Evolutionary conservation across 2,888 invertebrate species (phyloP).

Genomic region (Megastigmus dorsalis): DNA sequence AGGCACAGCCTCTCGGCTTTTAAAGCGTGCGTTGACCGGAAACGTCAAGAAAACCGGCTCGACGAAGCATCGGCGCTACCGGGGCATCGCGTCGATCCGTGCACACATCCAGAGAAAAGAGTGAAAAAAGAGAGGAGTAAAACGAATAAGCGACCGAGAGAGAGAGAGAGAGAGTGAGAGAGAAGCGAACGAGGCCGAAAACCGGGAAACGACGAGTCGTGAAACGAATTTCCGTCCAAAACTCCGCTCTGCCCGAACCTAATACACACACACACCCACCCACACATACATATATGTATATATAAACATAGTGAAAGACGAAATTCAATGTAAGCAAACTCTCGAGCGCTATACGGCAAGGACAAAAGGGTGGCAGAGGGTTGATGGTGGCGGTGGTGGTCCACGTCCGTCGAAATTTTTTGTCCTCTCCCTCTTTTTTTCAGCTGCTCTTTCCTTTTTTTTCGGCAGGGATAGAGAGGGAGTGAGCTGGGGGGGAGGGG

Average conservation of each 20-base stretch:
- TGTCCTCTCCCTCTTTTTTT: not conserved
- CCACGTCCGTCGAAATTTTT: slow-evolving; percentile 55
- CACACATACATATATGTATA: too few relatives aligned
- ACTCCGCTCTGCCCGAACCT: slow-evolving; percentile 28
- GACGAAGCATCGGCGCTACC: slow-evolving; percentile 3
- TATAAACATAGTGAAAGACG: slow-evolving; percentile 8
- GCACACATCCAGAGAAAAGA: slow-evolving; percentile 14
- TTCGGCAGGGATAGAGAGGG: slow-evolving; percentile 49
- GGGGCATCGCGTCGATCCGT: not conserved
- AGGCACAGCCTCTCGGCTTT: not conserved
- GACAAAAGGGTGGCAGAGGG: too few relatives aligned
- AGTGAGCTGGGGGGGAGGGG: too few relatives aligned
- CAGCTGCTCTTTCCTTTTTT: slow-evolving; percentile 45
- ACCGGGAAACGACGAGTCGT: slow-evolving; percentile 49
- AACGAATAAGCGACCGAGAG: too few relatives aligned
- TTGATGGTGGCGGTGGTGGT: not conserved
- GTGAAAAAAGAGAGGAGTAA: slow-evolving; percentile 24
- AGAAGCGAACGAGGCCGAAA: slow-evolving; percentile 1
- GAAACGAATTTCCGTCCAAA: slow-evolving; percentile 60
- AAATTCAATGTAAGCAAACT: slow-evolving; percentile 52
- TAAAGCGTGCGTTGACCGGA: not conserved
- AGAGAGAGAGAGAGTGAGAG: not conserved
- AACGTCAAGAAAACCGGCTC: slow-evolving; percentile 12
- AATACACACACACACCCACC: too few relatives aligned
- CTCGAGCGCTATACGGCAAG: too few relatives aligned